Evolutionary conservation across 2,113 vertebrate species (phyloP), one percentile per base, ranked within the genome.

Genomic region (Heterocephalus glaber): DNA sequence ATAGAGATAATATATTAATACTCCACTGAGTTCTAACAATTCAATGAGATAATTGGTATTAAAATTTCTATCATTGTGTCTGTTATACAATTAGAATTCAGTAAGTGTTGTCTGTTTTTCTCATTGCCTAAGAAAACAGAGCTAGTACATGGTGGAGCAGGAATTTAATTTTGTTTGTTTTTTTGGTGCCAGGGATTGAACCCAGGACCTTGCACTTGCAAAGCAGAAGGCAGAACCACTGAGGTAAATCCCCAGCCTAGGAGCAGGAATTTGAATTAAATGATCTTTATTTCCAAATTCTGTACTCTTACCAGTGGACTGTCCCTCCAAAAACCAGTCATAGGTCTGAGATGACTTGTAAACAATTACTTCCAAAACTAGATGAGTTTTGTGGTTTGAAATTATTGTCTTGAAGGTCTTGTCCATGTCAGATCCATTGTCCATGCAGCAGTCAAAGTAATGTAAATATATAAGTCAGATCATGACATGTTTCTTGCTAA

Each of bases 21-120:
- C 33, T 80, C 10, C 26, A 5, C 6, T 90, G 8, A n/a, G 26
- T 89, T 77, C 30, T 79, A 49, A 89, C n/a, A 22, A 82, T 86
- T 94, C 38, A 82, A 12, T 52, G 66, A 95, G 26, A 44, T 81
- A 87, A 89, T 52, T 16, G 44, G 28, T 85, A 58, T 56, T 68
- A 58, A 89, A 56, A 35, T 58, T 89, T 26, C 54, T 61, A 83
- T 6, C 17, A 72, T 52, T n/a, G 30, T 74, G 24, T 82, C 49
- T 95, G 11, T 1, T 35, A 5, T 88, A 56, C n/a, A 82, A 47
- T 65, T 96, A 74, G 38, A 96, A 92, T 76, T 72, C n/a, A 89
- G 16, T 66, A 94, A 92, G 60, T 76, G 4, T 24, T 77, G 2
- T 83, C 17, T 89, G 16, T 88, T 85, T 88, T 56, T 44, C 28